These are phyloP conservation scores for Clarias gariepinus DNA, from an alignment of 2,113 vertebrate species.

Conservation along the genomic window DNA sequence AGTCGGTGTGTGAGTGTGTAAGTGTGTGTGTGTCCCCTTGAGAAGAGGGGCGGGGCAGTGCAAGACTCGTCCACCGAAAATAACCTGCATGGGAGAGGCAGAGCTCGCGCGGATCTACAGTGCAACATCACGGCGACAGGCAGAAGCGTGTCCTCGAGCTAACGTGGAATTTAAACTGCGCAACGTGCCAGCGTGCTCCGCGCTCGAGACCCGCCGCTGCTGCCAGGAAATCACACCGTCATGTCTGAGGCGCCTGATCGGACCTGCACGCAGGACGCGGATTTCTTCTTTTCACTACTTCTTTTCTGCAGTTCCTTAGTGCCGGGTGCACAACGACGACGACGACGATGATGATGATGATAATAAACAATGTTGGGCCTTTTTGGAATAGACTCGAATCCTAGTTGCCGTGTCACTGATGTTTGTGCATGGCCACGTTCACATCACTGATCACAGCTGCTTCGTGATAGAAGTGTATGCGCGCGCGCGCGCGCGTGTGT, in stretches of 20 bases:
- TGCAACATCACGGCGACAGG: constrained; percentile 55
- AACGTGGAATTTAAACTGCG: constrained; percentile 76
- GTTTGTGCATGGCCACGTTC: constrained; percentile 40
- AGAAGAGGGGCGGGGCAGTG: constrained; percentile 72
- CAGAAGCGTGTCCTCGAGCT: constrained; percentile 63
- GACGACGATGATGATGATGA: background rate
- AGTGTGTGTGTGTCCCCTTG: constrained; percentile 4
- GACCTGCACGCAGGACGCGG: constrained; percentile 38
- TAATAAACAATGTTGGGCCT: constrained; percentile 1
- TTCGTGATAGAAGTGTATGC: constrained; percentile 55
- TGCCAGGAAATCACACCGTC: constrained; percentile 20
- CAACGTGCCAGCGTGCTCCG: constrained; percentile 63
- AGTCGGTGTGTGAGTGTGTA: constrained; percentile 61
- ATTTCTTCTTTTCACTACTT: constrained; percentile 41
- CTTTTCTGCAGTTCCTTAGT: constrained; percentile 28
- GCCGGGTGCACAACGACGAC: background rate
- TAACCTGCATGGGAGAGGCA: constrained; percentile 69
- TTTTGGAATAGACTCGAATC: constrained; percentile 33
- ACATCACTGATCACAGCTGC: constrained; percentile 48
- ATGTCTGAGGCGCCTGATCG: constrained; percentile 23
- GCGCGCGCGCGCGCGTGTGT: background rate
- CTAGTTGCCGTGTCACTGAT: background rate
- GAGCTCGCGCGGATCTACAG: constrained; percentile 17
- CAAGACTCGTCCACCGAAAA: constrained; percentile 73
- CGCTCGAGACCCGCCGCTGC: constrained; percentile 38